Conservation (phyloP, 2,888 invertebrate genomes). For the Parasteatoda lunata region DNA sequence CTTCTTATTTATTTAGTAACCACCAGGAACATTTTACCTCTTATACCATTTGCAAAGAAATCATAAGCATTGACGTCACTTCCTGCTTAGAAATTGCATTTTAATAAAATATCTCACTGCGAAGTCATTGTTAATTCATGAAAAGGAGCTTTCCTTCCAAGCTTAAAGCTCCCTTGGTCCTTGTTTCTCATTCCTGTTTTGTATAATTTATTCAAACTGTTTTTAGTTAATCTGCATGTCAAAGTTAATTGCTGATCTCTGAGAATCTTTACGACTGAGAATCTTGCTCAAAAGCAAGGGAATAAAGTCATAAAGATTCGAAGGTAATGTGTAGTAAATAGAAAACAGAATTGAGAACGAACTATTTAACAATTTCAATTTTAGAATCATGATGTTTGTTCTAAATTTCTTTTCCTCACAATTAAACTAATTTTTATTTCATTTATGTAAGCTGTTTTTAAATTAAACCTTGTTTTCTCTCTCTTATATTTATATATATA, state of each 20-base stretch:
- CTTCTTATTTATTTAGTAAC: neutral
- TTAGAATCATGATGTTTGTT: too few species aligned
- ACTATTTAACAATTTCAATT: too few species aligned
- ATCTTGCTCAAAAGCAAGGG: too few species aligned
- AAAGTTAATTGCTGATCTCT: constrained; percentile 24
- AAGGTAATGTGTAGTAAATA: too few species aligned
- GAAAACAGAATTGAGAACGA: too few species aligned
- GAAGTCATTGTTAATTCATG: constrained; percentile 30
- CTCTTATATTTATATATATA: neutral
- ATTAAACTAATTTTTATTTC: too few species aligned
- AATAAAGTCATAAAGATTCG: too few species aligned
- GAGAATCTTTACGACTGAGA: neutral
- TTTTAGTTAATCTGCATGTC: constrained; percentile 30
- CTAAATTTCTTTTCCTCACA: too few species aligned
- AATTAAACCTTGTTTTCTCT: neutral
- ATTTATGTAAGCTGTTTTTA: neutral
- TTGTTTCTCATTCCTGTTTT: neutral
- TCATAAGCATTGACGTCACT: neutral
- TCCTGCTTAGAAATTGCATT: neutral
- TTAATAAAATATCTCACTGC: constrained; percentile 26
- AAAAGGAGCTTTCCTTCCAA: neutral
- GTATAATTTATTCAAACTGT: constrained; percentile 32
- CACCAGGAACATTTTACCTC: neutral
- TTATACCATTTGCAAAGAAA: neutral
- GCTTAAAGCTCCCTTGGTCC: neutral